These are phyloP conservation scores for Dicentrarchus labrax DNA, from an alignment of 2,113 vertebrate genomes.

Conservation along the genomic window DNA sequence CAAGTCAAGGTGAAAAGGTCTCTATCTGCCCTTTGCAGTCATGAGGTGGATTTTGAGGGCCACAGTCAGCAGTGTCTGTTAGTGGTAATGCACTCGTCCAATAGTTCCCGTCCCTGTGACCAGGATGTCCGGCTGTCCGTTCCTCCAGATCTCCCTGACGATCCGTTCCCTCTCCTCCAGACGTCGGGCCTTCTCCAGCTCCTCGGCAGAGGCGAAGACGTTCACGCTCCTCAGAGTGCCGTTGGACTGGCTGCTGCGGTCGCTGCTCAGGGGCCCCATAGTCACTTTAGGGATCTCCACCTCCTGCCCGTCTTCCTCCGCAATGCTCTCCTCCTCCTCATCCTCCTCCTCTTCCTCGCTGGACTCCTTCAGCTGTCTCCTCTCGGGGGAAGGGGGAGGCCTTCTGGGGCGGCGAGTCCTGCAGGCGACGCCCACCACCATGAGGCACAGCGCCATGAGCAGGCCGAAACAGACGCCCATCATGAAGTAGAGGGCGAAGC, in stretches of 20 bases:
- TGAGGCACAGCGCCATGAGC: conserved; percentile 92
- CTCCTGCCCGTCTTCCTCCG: conserved; percentile 61
- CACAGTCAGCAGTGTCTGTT: conserved; percentile 49
- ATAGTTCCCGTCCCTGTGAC: conserved; percentile 88
- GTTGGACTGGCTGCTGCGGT: conserved; percentile 80
- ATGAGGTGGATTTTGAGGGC: not conserved
- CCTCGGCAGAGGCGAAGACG: conserved; percentile 93
- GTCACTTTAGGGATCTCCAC: conserved; percentile 73
- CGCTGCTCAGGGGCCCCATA: conserved; percentile 60
- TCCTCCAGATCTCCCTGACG: conserved; percentile 97
- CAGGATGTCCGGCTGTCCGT: conserved; percentile 95
- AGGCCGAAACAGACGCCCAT: conserved; percentile 95
- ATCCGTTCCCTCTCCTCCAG: conserved; percentile 96
- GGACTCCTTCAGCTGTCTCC: conserved; percentile 82
- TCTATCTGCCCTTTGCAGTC: not conserved
- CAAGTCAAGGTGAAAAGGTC: not conserved
- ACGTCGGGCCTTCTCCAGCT: conserved; percentile 93
- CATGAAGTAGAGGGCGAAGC: conserved; percentile 95
- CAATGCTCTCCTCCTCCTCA: conserved; percentile 71
- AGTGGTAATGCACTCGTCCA: conserved; percentile 92
- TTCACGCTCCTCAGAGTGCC: conserved; percentile 87
- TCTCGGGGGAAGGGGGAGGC: conserved; percentile 59
- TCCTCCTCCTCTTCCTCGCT: conserved; percentile 80
- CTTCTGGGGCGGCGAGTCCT: conserved; percentile 70
- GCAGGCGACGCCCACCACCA: conserved; percentile 92